These are phyloP conservation scores for Pogonus chalceus DNA, from an alignment of 1,140 invertebrate species.

Conservation along the genomic window DNA sequence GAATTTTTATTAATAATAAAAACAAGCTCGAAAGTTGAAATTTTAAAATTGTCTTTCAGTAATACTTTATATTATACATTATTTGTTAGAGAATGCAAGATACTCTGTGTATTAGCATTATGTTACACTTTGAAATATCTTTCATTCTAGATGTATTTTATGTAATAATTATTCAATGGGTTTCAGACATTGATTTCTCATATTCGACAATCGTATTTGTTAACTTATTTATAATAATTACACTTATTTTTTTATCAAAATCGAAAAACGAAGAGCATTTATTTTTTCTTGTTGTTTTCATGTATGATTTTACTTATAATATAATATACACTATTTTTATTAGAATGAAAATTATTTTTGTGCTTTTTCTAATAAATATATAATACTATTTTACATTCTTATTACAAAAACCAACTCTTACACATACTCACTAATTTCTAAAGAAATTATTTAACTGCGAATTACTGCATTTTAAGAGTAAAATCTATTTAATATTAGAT, in stretches of 20 bases:
- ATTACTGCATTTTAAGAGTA: no score
- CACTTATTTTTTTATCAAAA: slow-evolving; percentile 1
- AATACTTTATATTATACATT: neutral
- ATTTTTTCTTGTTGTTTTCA: neutral
- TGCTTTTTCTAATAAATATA: no score
- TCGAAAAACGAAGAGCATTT: neutral
- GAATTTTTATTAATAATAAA: neutral
- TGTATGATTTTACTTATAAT: no score
- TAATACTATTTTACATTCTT: no score
- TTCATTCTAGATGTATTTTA: neutral
- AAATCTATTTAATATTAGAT: no score
- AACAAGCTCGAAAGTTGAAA: slow-evolving; percentile 2
- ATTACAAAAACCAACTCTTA: no score
- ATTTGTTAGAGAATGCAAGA: neutral
- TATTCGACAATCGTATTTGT: slow-evolving; percentile 3
- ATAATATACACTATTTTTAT: no score
- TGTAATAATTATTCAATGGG: slow-evolving; percentile 3
- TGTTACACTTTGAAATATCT: neutral
- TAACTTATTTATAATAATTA: slow-evolving; percentile 3
- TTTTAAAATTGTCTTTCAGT: neutral
- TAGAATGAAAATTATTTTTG: no score
- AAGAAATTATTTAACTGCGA: no score
- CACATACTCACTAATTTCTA: no score
- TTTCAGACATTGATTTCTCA: slow-evolving; percentile 7
- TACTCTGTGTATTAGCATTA: neutral